phyloP scores from a whole-genome alignment of 1,140 invertebrate species.

The Gryllus bimaculatus region DNA sequence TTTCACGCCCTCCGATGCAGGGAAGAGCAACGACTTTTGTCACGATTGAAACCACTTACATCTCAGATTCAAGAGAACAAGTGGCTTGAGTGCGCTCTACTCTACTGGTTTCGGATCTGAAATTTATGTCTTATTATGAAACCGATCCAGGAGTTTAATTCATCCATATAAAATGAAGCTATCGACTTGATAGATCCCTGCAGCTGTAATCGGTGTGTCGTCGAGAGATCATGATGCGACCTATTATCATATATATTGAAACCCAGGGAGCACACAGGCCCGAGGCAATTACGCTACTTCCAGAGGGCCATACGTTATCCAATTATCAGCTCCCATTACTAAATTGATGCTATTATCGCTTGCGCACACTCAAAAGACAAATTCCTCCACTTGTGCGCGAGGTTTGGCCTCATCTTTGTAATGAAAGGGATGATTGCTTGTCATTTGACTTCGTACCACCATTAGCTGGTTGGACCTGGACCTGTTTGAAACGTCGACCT shows the following conservation, averaged over 20 bases:
- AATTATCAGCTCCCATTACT: not conserved
- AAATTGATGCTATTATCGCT: not conserved
- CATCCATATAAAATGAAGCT: not conserved
- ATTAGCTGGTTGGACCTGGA: too few species aligned
- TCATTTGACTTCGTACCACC: not conserved
- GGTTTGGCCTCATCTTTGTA: not conserved
- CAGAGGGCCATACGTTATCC: not conserved
- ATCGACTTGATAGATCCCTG: not conserved
- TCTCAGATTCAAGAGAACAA: too few species aligned
- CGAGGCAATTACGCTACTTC: not conserved
- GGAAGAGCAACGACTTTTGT: too few species aligned
- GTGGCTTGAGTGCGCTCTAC: too few species aligned
- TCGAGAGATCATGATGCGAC: not conserved
- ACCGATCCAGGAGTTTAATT: not conserved
- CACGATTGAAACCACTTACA: too few species aligned
- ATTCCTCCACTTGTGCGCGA: not conserved
- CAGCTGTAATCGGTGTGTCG: not conserved
- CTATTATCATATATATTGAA: slow-evolving; percentile 2
- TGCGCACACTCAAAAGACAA: not conserved
- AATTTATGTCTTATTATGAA: not conserved
- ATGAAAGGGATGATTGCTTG: not conserved
- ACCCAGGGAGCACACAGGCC: not conserved
- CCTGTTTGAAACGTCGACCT: too few species aligned
- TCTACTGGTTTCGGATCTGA: not conserved
- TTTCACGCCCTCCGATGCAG: too few species aligned